These are phyloP conservation scores for Discoglossus pictus DNA, from an alignment of 2,797 vertebrate genomes.

Conservation along the genomic window DNA sequence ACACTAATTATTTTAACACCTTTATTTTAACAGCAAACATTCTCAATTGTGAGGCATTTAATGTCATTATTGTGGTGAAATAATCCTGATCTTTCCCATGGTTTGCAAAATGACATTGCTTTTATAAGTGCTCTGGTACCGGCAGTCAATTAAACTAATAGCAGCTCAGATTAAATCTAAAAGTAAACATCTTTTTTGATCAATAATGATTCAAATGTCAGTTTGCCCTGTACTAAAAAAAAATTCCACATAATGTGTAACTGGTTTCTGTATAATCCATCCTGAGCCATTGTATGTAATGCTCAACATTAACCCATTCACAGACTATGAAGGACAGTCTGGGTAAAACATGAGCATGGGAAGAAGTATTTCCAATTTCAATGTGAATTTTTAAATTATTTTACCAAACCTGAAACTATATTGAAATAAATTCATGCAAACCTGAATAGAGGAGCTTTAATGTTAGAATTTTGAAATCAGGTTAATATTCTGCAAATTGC, in stretches of 20 bases:
- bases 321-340: too few relatives aligned
- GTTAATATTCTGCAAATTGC: too few relatives aligned
- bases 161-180: conserved; percentile 38
- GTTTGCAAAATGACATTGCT: conserved; percentile 37
- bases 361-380: too few relatives aligned
- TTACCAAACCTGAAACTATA: too few relatives aligned
- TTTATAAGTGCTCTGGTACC: conserved; percentile 29
- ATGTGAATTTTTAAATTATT: too few relatives aligned
- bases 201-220: conserved; percentile 11
- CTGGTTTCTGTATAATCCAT: too few relatives aligned
- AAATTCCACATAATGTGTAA: too few relatives aligned
- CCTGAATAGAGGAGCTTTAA: too few relatives aligned
- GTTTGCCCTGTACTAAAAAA: conserved; percentile 10
- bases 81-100: conserved; percentile 27
- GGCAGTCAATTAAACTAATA: conserved; percentile 49
- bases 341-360: too few relatives aligned
- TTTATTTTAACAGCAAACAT: conserved; percentile 19
- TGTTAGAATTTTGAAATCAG: too few relatives aligned
- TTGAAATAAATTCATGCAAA: too few relatives aligned
- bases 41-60: conserved; percentile 30
- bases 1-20: conserved; percentile 21
- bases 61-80: conserved; percentile 37
- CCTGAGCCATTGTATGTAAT: not conserved
- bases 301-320: conserved; percentile 10
- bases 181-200: conserved; percentile 41